Evolutionary conservation across 2,113 vertebrate species (phyloP), one percentile per base, ranked within the genome.

Genomic region (Elachura formosa): DNA sequence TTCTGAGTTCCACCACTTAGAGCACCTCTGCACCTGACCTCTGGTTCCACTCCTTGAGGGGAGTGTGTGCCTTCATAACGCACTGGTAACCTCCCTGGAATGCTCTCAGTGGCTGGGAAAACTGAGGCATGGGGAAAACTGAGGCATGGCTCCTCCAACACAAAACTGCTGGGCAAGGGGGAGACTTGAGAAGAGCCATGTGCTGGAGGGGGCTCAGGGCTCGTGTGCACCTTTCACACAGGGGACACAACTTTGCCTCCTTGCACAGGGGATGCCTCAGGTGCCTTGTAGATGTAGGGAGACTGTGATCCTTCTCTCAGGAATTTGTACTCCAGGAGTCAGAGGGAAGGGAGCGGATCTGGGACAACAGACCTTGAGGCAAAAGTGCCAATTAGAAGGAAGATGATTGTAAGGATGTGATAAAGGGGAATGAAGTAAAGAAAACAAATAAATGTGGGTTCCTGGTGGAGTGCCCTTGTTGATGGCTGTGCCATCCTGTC

Each of bases 151-250:
- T 33, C 9, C 36, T 59, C 68, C 43, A 31, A 28, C 38, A 63
- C 16, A 36, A 13, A 56, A 16, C 9, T 62, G 20, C 36, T 74
- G 56, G 14, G 5, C 7, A 46, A 55, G 33, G 58, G 24, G 40
- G 61, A 63, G 13, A 34, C 12, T 2, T 2, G 12, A 10, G 73
- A 73, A 64, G 45, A 68, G 3, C 14, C 18, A 5, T 4, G 26
- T 28, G 1, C n/a, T 56, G 24, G 9, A 69, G 29, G 78, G 28
- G 20, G 9, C 36, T 75, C 7, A 21, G 82, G 22, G 66, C 36
- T 59, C 20, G 2, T 2, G 7, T 29, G 33, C 38, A 36, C 1
- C 1, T 34, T 59, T 78, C 28, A 67, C 0, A 1, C 61, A 21
- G 61, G 19, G 21, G 78, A 15, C 15, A 33, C 36, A 63, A 2